Conservation (phyloP, 1,140 invertebrate species). For the Zaprionus ornatus region DNA sequence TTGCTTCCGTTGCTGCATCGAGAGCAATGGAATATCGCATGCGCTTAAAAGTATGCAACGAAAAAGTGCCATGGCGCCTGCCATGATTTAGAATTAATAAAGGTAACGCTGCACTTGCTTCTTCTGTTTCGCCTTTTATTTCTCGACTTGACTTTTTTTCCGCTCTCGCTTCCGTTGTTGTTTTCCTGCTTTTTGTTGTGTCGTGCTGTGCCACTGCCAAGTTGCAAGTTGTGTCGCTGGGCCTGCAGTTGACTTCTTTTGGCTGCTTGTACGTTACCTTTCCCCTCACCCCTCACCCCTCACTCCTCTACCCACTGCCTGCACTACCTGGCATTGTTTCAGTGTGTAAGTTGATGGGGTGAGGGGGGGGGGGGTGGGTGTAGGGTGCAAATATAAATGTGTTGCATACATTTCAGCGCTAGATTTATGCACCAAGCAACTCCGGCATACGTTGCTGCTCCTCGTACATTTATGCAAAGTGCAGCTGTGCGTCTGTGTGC, state of each 20-base stretch:
- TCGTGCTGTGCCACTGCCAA: constrained; percentile 19
- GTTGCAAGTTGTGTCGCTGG: constrained; percentile 37
- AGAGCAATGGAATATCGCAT: constrained; percentile 4
- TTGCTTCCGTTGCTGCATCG: constrained; percentile 57
- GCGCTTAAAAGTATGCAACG: constrained; percentile 21
- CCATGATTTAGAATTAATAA: constrained; percentile 80
- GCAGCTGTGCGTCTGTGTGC: constrained; percentile 32
- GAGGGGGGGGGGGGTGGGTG: not conserved
- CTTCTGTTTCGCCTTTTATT: not conserved
- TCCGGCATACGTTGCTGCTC: constrained; percentile 60
- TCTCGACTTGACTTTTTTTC: constrained; percentile 12
- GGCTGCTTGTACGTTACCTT: constrained; percentile 1
- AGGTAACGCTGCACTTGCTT: constrained; percentile 32
- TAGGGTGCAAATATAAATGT: constrained; percentile 60
- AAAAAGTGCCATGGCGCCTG: constrained; percentile 25
- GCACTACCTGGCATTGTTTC: constrained; percentile 66
- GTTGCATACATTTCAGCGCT: constrained; percentile 74
- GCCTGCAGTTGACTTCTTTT: constrained; percentile 65
- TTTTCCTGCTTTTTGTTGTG: constrained; percentile 2
- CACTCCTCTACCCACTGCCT: not conserved
- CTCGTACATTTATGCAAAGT: constrained; percentile 70
- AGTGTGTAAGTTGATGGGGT: not conserved
- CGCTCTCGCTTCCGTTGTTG: constrained; percentile 35
- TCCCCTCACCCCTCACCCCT: not conserved
- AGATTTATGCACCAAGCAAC: constrained; percentile 73